Conservation (phyloP, 2,113 vertebrate genomes). For the Scophthalmus maximus region DNA sequence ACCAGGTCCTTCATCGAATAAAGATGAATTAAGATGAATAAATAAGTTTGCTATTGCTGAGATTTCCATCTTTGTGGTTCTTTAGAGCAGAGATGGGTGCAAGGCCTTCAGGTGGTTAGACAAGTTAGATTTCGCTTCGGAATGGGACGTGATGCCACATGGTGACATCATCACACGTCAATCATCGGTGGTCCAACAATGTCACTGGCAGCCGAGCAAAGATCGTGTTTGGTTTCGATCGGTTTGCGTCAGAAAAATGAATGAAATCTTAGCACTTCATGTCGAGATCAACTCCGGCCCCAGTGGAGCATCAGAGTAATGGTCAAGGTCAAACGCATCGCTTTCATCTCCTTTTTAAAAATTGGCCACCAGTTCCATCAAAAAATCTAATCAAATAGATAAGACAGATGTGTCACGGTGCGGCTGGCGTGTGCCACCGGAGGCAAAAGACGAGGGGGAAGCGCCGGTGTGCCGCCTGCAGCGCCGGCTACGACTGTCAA, state of each 20-base stretch:
- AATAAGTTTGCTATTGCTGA: too few species aligned
- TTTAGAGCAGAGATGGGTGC: too few species aligned
- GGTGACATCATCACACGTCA: neutral
- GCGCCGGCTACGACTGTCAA: conserved; percentile 53
- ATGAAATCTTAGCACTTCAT: neutral
- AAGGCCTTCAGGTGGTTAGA: too few species aligned
- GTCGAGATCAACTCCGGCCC: neutral
- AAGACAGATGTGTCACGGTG: conserved; percentile 25
- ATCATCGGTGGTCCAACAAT: neutral
- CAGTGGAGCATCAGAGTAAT: neutral
- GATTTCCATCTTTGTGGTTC: too few species aligned
- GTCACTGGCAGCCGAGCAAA: neutral
- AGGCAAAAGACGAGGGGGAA: conserved; percentile 52
- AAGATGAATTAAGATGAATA: too few species aligned
- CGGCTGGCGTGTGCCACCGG: conserved; percentile 62
- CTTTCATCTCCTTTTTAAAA: too few species aligned
- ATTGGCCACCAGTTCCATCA: too few species aligned
- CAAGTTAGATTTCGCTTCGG: neutral
- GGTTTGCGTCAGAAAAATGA: too few species aligned
- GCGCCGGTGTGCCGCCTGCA: conserved; percentile 42
- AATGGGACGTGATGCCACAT: neutral
- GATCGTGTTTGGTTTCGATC: too few species aligned
- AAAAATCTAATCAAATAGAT: too few species aligned
- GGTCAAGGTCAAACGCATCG: conserved; percentile 18
- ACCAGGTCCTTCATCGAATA: too few species aligned